phyloP scores from a whole-genome alignment of 2,113 vertebrate species.

The Hemiscyllium ocellatum region DNA sequence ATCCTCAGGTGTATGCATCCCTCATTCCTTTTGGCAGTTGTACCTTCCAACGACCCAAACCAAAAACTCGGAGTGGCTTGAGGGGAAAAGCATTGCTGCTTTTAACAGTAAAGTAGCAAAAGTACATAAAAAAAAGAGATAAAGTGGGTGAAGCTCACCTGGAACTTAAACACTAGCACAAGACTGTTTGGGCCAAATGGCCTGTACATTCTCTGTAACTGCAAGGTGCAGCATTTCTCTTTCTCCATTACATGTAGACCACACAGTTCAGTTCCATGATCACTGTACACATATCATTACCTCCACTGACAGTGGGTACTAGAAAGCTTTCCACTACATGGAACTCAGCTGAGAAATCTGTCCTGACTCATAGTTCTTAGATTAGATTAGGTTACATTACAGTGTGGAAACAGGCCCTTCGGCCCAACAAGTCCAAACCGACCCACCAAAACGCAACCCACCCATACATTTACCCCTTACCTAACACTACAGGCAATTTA shows the following conservation, averaged over 20 bases:
- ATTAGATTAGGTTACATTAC: no score
- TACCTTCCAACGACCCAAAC: neutral
- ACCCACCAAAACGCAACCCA: no score
- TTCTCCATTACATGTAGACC: neutral
- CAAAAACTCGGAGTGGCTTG: neutral
- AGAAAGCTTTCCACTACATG: neutral
- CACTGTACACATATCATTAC: neutral
- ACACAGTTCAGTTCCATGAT: neutral
- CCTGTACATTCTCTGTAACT: neutral
- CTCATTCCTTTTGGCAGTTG: neutral
- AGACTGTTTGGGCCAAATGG: neutral
- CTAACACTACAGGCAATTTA: no score
- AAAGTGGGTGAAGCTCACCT: neutral
- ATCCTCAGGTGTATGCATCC: no score
- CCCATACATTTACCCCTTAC: no score
- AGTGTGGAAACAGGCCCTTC: no score
- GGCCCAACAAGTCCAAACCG: no score
- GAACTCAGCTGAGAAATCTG: neutral
- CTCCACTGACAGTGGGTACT: neutral
- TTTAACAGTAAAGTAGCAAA: neutral
- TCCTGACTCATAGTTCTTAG: neutral
- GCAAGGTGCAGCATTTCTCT: neutral
- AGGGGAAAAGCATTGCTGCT: neutral
- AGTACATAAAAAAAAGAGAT: neutral
- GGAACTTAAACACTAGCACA: neutral